phyloP scores from a whole-genome alignment of 2,113 vertebrate genomes.

The Nyctereutes procyonoides region DNA sequence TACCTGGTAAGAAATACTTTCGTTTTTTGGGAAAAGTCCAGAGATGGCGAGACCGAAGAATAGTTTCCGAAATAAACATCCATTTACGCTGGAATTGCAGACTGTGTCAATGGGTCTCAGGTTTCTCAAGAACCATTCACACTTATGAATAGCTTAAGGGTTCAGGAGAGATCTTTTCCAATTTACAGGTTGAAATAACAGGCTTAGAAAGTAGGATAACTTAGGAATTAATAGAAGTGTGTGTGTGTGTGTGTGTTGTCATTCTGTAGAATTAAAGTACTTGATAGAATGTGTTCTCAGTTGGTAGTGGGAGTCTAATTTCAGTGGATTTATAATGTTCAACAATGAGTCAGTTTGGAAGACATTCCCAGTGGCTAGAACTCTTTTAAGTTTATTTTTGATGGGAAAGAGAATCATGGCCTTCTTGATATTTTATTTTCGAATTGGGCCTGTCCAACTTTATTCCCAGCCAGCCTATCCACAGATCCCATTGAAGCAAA shows the following conservation, averaged over 20 bases:
- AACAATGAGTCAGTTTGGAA: not conserved
- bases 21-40: not conserved
- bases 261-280: slow-evolving; percentile 23
- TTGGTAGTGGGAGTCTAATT: not conserved
- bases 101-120: not conserved
- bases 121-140: not conserved
- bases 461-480: not conserved
- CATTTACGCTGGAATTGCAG: not conserved
- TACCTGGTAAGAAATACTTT: not conserved
- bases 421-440: slow-evolving; percentile 32
- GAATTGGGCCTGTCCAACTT: not conserved
- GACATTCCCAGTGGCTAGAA: not conserved
- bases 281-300: not conserved
- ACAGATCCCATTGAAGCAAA: not conserved
- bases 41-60: not conserved
- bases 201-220: not conserved
- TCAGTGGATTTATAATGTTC: not conserved
- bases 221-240: not conserved
- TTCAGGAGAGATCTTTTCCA: not conserved
- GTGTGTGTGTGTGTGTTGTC: not conserved
- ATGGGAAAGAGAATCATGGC: not conserved
- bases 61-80: not conserved
- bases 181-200: not conserved
- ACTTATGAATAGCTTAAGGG: not conserved
- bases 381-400: not conserved